A percentile compares a stretch with the other conserved stretches of the same genome.
Conservation (phyloP, 2,113 vertebrate species). For the Notarius lentiginosus region DNA sequence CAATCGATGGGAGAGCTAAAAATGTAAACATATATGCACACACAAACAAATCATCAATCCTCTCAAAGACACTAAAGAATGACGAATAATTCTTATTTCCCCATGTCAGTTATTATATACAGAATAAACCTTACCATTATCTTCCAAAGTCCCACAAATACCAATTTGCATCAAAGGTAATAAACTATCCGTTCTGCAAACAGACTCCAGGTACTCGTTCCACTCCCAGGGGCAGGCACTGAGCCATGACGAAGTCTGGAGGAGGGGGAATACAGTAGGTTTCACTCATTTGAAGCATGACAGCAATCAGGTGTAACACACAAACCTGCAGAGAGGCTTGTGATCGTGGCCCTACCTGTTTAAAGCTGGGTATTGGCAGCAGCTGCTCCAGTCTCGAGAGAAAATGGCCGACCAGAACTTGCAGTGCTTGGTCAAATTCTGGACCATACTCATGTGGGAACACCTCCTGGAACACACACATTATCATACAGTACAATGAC, state of each 20-base stretch:
- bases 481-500: neutral
- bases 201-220: slow-evolving; percentile 73
- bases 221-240: slow-evolving; percentile 67
- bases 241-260: slow-evolving; percentile 71
- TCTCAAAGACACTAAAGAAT: neutral
- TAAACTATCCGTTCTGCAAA: slow-evolving; percentile 69
- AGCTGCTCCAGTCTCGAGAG: slow-evolving; percentile 78
- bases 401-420: slow-evolving; percentile 80
- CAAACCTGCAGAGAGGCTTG: neutral
- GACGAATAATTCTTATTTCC: neutral
- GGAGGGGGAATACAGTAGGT: neutral
- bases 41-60: neutral
- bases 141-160: slow-evolving; percentile 69
- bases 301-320: neutral
- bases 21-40: neutral
- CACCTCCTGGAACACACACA: slow-evolving; percentile 65
- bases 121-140: slow-evolving; percentile 61
- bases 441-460: slow-evolving; percentile 82
- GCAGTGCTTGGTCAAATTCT: slow-evolving; percentile 75
- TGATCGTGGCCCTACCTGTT: slow-evolving; percentile 63
- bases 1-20: slow-evolving; percentile 47
- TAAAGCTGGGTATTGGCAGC: slow-evolving; percentile 74
- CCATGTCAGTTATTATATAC: neutral
- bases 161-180: slow-evolving; percentile 73
- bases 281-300: neutral